Evolutionary conservation across 2,797 vertebrate genomes (phyloP).

Genomic region (Oophaga sylvatica): DNA sequence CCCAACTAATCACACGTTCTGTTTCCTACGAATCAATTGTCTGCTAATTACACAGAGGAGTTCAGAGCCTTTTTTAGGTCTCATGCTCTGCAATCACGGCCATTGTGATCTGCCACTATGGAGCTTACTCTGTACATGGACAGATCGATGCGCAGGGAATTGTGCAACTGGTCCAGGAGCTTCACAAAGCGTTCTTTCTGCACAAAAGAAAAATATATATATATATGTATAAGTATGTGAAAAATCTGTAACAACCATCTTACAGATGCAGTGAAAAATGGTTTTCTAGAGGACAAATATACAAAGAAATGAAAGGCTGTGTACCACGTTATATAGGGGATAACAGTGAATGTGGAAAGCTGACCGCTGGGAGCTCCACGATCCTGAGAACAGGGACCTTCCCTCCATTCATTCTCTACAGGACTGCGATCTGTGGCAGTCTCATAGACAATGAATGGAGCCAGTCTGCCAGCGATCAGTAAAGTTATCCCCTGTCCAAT

Average conservation of each 20-base stretch:
- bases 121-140: conserved; percentile 93
- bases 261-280: neutral
- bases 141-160: conserved; percentile 95
- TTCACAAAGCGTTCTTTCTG: conserved; percentile 99
- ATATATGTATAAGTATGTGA: neutral
- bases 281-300: neutral
- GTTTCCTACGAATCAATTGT: neutral
- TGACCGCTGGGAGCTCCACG: too few species aligned
- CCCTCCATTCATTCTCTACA: too few species aligned
- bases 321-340: too few species aligned
- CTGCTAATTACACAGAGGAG: conserved; percentile 21
- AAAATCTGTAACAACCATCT: too few species aligned
- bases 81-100: conserved; percentile 23
- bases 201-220: neutral
- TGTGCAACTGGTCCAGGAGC: conserved; percentile 96
- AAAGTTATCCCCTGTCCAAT: too few species aligned
- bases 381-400: too few species aligned
- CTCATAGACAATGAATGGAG: too few species aligned
- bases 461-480: too few species aligned
- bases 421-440: too few species aligned
- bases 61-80: neutral
- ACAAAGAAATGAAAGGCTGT: too few species aligned
- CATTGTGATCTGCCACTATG: neutral
- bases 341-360: too few species aligned
- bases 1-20: conserved; percentile 4